Evolutionary conservation across 2,113 vertebrate genomes (phyloP), one percentile per base, ranked within the genome.

Genomic region (Plestiodon gilberti): DNA sequence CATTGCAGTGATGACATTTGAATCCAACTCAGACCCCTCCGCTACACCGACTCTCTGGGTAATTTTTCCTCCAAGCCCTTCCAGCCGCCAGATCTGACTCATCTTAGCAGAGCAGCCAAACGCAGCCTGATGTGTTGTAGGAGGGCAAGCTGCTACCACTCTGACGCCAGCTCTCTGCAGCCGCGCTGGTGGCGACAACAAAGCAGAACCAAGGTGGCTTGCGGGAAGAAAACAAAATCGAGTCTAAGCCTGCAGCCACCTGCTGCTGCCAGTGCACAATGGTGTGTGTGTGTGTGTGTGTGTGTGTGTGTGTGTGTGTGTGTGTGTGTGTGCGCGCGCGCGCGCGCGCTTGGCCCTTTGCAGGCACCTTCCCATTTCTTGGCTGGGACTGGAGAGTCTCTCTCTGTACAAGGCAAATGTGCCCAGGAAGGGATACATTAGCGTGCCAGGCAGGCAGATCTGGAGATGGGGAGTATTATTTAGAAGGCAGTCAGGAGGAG

Each of bases 401-500:
- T 13, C 7, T 17, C 69, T 5, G 59, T 23, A 10, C 40, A 80
- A 87, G 48, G 61, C 69, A 9, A 55, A 55, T 40, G 40, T 40
- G 69, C 78, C 70, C 6, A 9, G 59, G 85, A 81, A 87, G 55
- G 52, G 85, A 43, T 52, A 35, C 57, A 74, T 81, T 67, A 81
- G 52, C 64, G 69, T 38, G n/a, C n/a, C n/a, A n/a, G n/a, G n/a
- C 85, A 81, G 85, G 78, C 85, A 22, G 78, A 38, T 81, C 70
- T 30, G 40, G 78, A 64, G 85, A 87, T 40, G 85, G 78, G 70
- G 70, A 75, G 85, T 81, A 75, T 81, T 87, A 87, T 81, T 87
- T 81, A 87, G 78, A 55, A 87, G 85, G 78, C 59, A 70, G 85
- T 81, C 85, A 87, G 78, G 70, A 75, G 78, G 78, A 87, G 85